phyloP scores from a whole-genome alignment of 2,797 vertebrate genomes.

The Pristis pectinata region DNA sequence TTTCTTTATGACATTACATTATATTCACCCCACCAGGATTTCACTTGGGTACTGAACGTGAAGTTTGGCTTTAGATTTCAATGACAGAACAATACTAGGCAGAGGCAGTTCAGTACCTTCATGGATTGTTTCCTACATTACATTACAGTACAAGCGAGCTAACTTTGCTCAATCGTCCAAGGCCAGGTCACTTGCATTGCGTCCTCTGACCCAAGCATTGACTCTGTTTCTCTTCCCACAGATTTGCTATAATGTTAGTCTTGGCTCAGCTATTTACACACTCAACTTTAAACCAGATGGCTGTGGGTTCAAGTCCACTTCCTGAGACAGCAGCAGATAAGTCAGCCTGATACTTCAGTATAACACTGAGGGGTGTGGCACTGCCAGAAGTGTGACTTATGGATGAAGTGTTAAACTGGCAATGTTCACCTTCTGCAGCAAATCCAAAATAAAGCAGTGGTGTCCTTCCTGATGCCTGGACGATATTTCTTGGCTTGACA shows the following conservation, averaged over 20 bases:
- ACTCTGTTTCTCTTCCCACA: too few species aligned
- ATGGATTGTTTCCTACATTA: neutral
- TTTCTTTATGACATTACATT: too few species aligned
- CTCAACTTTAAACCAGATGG: neutral
- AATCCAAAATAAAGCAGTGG: neutral
- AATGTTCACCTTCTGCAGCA: neutral
- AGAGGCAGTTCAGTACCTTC: neutral
- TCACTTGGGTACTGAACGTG: neutral
- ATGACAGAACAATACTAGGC: neutral
- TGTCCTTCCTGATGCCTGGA: neutral
- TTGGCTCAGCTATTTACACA: neutral
- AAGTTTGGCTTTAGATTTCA: neutral
- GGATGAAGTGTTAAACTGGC: neutral
- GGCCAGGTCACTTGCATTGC: neutral
- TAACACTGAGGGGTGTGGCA: neutral
- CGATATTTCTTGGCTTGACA: neutral
- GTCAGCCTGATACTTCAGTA: neutral
- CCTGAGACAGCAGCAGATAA: neutral
- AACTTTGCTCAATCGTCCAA: neutral
- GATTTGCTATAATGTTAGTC: neutral
- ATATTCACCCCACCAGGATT: neutral
- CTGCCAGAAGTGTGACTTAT: neutral
- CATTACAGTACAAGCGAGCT: neutral
- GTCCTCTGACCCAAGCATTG: too few species aligned
- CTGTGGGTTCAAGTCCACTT: neutral